Evolutionary conservation across 2,888 invertebrate species (phyloP).

Genomic region (Epiblema foenella): DNA sequence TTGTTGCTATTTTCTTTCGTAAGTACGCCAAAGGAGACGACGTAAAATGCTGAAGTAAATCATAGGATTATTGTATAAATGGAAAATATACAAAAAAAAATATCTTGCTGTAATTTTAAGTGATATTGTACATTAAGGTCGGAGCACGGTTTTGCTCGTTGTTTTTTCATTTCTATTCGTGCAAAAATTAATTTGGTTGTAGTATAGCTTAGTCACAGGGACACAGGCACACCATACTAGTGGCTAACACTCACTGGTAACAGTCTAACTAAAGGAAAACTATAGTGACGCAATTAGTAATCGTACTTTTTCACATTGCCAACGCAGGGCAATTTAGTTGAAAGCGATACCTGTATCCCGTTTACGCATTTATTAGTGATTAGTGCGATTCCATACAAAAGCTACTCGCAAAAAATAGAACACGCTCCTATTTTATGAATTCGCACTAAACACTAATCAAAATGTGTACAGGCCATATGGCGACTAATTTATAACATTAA

Average conservation of each 20-base stretch:
- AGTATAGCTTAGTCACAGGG: slow-evolving; percentile 57
- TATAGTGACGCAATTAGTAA: too few relatives aligned
- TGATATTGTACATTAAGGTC: slow-evolving; percentile 53
- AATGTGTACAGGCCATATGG: too few relatives aligned
- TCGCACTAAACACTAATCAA: too few relatives aligned
- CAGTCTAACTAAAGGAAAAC: background rate
- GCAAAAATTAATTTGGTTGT: slow-evolving; percentile 66
- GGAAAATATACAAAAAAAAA: slow-evolving; percentile 76
- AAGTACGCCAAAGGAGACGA: slow-evolving; percentile 80
- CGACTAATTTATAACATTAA: too few relatives aligned
- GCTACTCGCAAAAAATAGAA: too few relatives aligned
- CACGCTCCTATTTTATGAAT: too few relatives aligned
- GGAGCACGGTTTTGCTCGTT: slow-evolving; percentile 26
- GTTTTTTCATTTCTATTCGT: slow-evolving; percentile 32
- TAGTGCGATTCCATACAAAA: too few relatives aligned
- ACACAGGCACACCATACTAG: background rate
- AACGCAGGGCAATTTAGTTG: too few relatives aligned
- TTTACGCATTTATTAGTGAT: too few relatives aligned
- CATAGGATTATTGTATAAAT: slow-evolving; percentile 73
- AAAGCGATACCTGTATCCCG: too few relatives aligned
- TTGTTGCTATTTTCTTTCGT: slow-evolving; percentile 75
- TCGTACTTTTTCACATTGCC: too few relatives aligned
- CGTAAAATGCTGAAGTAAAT: slow-evolving; percentile 61
- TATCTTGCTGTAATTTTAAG: slow-evolving; percentile 65
- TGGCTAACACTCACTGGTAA: background rate